Evolutionary conservation across 2,113 vertebrate species (phyloP).

Genomic region (Scytalopus superciliaris): DNA sequence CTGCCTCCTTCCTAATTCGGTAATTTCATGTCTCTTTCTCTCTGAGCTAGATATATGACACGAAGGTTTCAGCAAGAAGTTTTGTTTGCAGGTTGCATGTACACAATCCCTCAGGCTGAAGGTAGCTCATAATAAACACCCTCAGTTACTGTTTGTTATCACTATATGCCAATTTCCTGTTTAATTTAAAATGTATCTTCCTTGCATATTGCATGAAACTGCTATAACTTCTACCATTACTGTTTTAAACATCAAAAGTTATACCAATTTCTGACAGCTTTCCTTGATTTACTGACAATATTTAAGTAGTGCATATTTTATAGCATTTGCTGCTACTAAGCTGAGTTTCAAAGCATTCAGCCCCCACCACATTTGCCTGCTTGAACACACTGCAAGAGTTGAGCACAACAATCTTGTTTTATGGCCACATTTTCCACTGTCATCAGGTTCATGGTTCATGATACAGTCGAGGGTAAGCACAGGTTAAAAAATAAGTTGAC

Average conservation of each 20-base stretch:
- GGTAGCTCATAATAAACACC: not conserved
- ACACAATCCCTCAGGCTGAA: not conserved
- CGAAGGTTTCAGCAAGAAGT: not conserved
- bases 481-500: not conserved
- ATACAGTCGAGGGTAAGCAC: not conserved
- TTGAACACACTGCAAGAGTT: not conserved
- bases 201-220: constrained; percentile 19
- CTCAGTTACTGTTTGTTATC: not conserved
- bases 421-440: not conserved
- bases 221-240: constrained; percentile 1
- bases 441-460: not conserved
- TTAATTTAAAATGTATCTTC: constrained; percentile 48
- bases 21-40: not conserved
- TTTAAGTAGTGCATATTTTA: constrained; percentile 1
- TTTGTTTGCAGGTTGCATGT: not conserved
- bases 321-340: not conserved
- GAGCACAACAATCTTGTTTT: not conserved
- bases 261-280: not conserved
- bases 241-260: constrained; percentile 47
- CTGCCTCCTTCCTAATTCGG: not conserved
- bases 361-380: not conserved
- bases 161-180: not conserved
- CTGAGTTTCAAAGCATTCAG: not conserved
- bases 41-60: not conserved
- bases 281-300: constrained; percentile 17